Evolutionary conservation across 2,113 vertebrate genomes (phyloP), one percentile per base, ranked within the genome.

Genomic region (Elaphurus davidianus): DNA sequence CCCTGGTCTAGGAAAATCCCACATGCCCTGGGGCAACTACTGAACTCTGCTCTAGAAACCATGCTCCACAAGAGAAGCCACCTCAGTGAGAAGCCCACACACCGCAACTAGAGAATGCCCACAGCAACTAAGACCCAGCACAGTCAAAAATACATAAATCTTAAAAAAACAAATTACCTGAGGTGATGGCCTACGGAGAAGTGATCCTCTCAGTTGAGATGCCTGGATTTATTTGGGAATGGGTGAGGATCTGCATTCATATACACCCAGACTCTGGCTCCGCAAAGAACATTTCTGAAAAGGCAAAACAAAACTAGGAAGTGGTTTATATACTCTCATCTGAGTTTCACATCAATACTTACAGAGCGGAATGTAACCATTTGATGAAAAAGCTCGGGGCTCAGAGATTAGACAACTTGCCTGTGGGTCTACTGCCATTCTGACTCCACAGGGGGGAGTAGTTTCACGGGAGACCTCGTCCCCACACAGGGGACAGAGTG

Each of bases 251-350:
- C 2, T 87, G 81, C 89, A 57, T 64, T 91, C 64, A 76, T 14
- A 60, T 30, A 82, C 3, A 83, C 6, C 79, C 93, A 87, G 28
- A 62, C 82, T 91, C 33, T 27, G 78, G 87, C 33, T 45, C 47
- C 83, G 47, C 28, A 78, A 83, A 94, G 27, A 28, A 62, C 82
- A 90, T 91, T 59, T 96, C 97, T 98, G 96, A 94, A 97, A 97
- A 83, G 14, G 81, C 33, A 45, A 86, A 5, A 76, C 47, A 36
- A 79, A 83, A 33, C 27, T 8, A 55, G 15, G 23, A 67, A 95
- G 30, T 27, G 87, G 27, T 23, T 59, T 54, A 74, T 19, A 87
- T 8, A 78, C 43, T 67, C 60, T 90, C 33, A 57, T 16, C 25
- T 7, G 78, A 19, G 87, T 8, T 43, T 59, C 40, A 3, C 11